phyloP scores from a whole-genome alignment of 2,888 invertebrate genomes.

The Lasius platythorax region DNA sequence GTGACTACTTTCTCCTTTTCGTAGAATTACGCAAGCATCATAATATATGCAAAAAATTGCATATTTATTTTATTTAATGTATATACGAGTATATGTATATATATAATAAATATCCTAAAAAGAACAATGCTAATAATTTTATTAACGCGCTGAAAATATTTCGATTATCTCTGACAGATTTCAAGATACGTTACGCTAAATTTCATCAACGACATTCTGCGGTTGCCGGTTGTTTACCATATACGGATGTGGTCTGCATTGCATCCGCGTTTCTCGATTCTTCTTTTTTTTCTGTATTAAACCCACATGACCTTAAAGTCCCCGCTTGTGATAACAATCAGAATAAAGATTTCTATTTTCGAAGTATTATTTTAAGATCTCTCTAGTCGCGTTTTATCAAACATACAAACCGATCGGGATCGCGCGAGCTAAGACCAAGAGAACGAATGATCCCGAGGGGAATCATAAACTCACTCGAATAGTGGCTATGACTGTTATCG shows the following conservation, averaged over 20 bases:
- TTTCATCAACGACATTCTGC: not conserved
- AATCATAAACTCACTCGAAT: slow-evolving; percentile 11
- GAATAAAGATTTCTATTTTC: not conserved
- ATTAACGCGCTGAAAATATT: not conserved
- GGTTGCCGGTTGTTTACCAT: slow-evolving; percentile 14
- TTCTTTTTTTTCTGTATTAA: not conserved
- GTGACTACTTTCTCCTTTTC: not conserved
- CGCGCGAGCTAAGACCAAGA: not conserved
- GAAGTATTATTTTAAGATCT: not conserved
- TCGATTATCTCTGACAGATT: slow-evolving; percentile 7
- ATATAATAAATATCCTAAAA: not conserved
- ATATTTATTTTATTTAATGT: not conserved
- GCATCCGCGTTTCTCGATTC: slow-evolving; percentile 53
- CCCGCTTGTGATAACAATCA: not conserved
- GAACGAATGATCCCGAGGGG: not conserved
- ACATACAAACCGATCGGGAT: not conserved
- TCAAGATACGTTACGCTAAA: not conserved
- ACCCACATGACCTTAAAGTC: not conserved
- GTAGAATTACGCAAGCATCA: not conserved
- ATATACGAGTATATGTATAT: too few species aligned
- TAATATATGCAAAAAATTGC: not conserved
- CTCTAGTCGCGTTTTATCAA: not conserved
- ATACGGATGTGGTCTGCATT: slow-evolving; percentile 55
- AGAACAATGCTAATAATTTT: not conserved
- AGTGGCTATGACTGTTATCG: slow-evolving; percentile 3